Percentiles rank a stretch among this genome's conserved stretches.
Conservation (phyloP, 2,797 vertebrate genomes). For the Cossypha dichroa region DNA sequence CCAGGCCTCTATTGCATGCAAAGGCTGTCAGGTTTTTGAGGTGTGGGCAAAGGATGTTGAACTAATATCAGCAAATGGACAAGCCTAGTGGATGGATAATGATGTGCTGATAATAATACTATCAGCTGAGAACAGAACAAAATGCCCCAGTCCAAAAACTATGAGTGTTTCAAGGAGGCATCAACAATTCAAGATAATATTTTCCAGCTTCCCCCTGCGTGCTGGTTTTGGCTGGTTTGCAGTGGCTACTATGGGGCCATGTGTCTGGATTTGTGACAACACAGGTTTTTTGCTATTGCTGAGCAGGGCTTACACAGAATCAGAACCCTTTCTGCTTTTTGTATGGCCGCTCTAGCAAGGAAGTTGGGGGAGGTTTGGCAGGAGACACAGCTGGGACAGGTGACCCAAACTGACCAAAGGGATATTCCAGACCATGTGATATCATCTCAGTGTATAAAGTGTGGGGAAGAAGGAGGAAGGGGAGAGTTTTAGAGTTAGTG, state of each 20-base stretch:
- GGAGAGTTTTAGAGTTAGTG: not conserved
- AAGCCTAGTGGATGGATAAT: not conserved
- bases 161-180: not conserved
- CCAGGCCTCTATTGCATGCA: not conserved
- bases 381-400: not conserved
- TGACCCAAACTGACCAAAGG: not conserved
- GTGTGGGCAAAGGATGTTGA: not conserved
- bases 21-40: not conserved
- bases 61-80: not conserved
- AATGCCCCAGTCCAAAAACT: not conserved
- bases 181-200: not conserved
- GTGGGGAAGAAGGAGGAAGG: not conserved
- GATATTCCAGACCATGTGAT: not conserved
- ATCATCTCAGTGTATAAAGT: not conserved
- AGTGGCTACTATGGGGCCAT: rapidly evolving
- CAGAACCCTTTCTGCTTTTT: not conserved
- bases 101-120: not conserved
- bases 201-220: not conserved
- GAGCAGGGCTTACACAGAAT: not conserved
- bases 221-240: not conserved
- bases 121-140: not conserved
- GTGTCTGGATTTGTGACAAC: not conserved
- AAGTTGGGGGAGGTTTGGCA: not conserved
- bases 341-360: rapidly evolving
- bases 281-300: not conserved